Conservation (phyloP, 2,888 invertebrate genomes). For the Calameuta pallipes region DNA sequence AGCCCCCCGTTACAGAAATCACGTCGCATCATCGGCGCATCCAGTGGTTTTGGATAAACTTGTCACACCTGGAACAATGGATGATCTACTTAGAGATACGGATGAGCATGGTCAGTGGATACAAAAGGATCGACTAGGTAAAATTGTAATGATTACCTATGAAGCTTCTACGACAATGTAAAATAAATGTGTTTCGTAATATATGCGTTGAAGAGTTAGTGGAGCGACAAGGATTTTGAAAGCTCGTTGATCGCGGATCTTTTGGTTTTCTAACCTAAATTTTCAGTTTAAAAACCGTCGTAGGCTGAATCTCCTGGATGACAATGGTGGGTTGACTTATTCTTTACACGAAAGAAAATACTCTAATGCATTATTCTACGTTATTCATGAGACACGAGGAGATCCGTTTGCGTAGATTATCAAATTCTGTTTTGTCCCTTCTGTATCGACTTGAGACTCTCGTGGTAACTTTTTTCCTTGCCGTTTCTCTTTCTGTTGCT, state of each 20-base stretch:
- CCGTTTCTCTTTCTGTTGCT: background rate
- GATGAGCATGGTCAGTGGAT: background rate
- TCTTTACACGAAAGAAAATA: slow-evolving; percentile 45
- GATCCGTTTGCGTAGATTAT: slow-evolving; percentile 4
- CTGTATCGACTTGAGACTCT: background rate
- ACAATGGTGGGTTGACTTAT: background rate
- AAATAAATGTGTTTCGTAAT: background rate
- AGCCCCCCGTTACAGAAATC: slow-evolving; percentile 58
- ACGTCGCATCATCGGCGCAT: slow-evolving; percentile 64
- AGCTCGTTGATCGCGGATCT: background rate
- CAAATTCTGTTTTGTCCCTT: slow-evolving; percentile 22
- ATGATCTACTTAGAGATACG: background rate
- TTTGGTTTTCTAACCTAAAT: background rate
- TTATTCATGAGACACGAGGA: slow-evolving; percentile 45
- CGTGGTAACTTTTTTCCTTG: slow-evolving; percentile 3
- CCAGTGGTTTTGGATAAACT: slow-evolving; percentile 49
- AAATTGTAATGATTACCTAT: no score
- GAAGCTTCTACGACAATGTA: no score
- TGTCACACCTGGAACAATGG: slow-evolving; percentile 40
- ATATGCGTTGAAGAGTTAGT: background rate
- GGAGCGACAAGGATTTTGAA: background rate
- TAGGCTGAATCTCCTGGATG: background rate
- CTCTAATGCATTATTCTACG: slow-evolving; percentile 45
- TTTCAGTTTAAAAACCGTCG: background rate
- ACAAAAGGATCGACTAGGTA: no score